These are phyloP conservation scores for Bombycilla garrulus DNA, from an alignment of 2,113 vertebrate genomes.

Conservation along the genomic window DNA sequence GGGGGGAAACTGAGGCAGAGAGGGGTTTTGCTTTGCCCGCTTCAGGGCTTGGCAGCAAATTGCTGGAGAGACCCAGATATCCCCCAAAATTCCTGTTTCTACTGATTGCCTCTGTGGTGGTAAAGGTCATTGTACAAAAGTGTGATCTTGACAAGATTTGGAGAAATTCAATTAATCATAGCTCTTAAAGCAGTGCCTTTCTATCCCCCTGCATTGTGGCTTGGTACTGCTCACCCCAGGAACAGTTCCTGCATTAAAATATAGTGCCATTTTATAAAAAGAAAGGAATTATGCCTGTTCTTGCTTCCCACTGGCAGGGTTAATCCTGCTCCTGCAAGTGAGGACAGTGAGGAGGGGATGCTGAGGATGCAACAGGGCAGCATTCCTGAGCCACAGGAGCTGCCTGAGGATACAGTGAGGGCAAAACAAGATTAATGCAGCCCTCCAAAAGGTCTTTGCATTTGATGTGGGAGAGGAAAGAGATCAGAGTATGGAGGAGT, in stretches of 20 bases:
- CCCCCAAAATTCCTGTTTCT: not conserved
- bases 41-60: rapidly evolving
- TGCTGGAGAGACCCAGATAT: not conserved
- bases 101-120: not conserved
- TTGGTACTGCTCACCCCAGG: not conserved
- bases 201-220: not conserved
- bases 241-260: not conserved
- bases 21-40: not conserved
- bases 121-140: not conserved
- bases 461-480: not conserved
- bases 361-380: not conserved
- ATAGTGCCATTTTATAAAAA: not conserved
- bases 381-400: rapidly evolving
- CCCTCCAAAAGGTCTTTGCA: not conserved
- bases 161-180: not conserved
- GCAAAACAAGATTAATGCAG: not conserved
- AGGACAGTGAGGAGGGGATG: not conserved
- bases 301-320: not conserved
- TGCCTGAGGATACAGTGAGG: not conserved
- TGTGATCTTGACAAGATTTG: not conserved
- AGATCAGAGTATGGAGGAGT: not conserved
- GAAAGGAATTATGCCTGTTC: not conserved
- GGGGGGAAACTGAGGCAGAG: not conserved
- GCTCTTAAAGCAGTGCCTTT: not conserved
- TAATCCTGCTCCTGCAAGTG: not conserved